Evolutionary conservation across 1,140 invertebrate genomes (phyloP).

Genomic region (Matsumurasca onukii): DNA sequence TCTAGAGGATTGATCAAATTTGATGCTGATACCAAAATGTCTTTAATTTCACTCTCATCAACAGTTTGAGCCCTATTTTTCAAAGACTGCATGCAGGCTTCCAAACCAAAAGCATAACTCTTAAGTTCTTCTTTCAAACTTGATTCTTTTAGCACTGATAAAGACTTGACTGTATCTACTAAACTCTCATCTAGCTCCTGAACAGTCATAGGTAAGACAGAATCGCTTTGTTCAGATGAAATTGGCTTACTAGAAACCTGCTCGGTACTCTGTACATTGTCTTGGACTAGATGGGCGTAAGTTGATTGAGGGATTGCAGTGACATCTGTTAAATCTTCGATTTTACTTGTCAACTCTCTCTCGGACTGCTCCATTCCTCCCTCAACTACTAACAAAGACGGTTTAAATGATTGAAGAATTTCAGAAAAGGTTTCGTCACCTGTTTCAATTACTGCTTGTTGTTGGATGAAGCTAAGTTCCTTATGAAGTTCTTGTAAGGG

Average conservation of each 20-base stretch:
- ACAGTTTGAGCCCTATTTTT: slow-evolving; percentile 9
- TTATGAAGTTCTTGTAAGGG: slow-evolving; percentile 60
- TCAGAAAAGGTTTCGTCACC: slow-evolving; percentile 38
- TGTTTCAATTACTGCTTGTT: slow-evolving; percentile 65
- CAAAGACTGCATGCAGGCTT: slow-evolving; percentile 4
- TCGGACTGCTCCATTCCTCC: slow-evolving; percentile 34
- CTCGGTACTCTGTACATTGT: not conserved
- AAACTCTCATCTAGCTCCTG: slow-evolving; percentile 27
- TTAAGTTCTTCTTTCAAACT: slow-evolving; percentile 8
- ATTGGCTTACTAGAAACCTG: not conserved
- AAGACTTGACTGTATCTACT: slow-evolving; percentile 2
- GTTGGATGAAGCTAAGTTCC: slow-evolving; percentile 62
- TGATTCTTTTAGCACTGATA: not conserved
- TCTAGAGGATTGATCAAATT: slow-evolving; percentile 39
- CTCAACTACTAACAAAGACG: slow-evolving; percentile 33
- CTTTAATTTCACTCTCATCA: slow-evolving; percentile 35
- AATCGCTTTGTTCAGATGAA: not conserved
- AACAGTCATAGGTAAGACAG: slow-evolving; percentile 24
- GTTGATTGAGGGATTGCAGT: slow-evolving; percentile 27
- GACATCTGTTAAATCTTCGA: slow-evolving; percentile 33
- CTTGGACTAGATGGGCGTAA: slow-evolving; percentile 28
- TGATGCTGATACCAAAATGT: slow-evolving; percentile 33
- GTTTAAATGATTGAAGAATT: slow-evolving; percentile 33
- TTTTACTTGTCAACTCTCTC: slow-evolving; percentile 30
- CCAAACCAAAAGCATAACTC: not conserved